Conservation (phyloP, 1,140 invertebrate genomes). For the Megathymus violae region DNA sequence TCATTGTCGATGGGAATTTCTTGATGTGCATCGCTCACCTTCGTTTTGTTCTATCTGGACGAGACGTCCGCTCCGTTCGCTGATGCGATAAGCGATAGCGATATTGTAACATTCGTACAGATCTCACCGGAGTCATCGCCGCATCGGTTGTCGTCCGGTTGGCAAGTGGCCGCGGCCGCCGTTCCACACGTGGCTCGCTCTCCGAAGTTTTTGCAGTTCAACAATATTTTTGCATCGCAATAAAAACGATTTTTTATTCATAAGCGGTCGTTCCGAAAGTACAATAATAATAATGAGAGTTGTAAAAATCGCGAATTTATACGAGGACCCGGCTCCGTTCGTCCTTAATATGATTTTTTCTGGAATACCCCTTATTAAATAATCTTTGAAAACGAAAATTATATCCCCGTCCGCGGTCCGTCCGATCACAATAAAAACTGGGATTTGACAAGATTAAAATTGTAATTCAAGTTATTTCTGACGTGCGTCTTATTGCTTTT, state of each 20-base stretch:
- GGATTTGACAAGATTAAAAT: constrained; percentile 83
- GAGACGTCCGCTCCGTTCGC: constrained; percentile 2
- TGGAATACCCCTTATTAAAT: constrained; percentile 73
- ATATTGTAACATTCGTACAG: constrained; percentile 26
- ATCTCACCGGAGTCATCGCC: constrained; percentile 2
- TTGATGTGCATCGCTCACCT: constrained; percentile 40
- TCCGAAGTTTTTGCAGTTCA: constrained; percentile 51
- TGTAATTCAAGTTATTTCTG: constrained; percentile 79
- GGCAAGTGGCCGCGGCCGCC: too few species aligned
- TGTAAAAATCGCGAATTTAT: constrained; percentile 80
- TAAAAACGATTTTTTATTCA: constrained; percentile 73
- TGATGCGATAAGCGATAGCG: constrained; percentile 25
- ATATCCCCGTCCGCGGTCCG: constrained; percentile 61
- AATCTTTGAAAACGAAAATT: constrained; percentile 77
- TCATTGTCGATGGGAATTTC: constrained; percentile 41
- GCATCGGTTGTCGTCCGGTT: constrained; percentile 4
- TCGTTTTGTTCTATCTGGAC: constrained; percentile 18
- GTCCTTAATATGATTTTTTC: constrained; percentile 72
- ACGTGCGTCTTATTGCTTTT: constrained; percentile 79
- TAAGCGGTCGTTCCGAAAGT: constrained; percentile 63
- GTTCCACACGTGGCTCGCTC: constrained; percentile 34
- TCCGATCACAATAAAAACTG: constrained; percentile 74
- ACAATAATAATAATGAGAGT: constrained; percentile 76
- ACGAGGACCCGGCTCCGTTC: constrained; percentile 42
- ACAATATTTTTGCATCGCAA: constrained; percentile 76